Evolutionary conservation across 2,888 invertebrate species (phyloP), one percentile per base, ranked within the genome.

Genomic region (Ferrisia virgata): DNA sequence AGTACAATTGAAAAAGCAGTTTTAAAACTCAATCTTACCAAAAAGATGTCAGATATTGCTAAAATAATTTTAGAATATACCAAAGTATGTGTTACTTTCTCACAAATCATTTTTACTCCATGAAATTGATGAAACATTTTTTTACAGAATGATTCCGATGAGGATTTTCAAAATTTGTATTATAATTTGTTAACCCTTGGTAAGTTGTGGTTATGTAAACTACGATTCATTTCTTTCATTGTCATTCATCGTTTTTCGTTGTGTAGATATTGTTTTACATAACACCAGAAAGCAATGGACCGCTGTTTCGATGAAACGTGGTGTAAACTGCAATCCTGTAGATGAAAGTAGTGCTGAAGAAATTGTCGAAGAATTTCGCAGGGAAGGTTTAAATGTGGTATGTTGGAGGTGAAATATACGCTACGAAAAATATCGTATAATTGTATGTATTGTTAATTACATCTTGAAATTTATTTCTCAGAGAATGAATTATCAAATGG

Each of bases 151-250:
- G 39, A 28, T 15, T 39, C 64, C 15, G n/a, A 36, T 13, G 72
- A 40, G n/a, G 82, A 82, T 6, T 18, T 69, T 11, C 69, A 69
- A 82, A 33, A 64, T 9, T 8, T 69, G n/a, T 82, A 82, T 31
- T 58, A 64, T 13, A 82, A 82, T 40, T 28, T 82, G 25, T 6
- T 82, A 13, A 36, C 39, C 8, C n/a, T 82, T 8, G 82, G 82
- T 82, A 58, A 53, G 33, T 53, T 53, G 5, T 28, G 22, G 18
- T 36, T 64, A 28, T n/a, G 6, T 39, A 15, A 22, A 25, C 11
- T 28, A 53, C 13, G 31, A 18, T 6, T 31, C 22, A 39, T 39
- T 40, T 25, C 28, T 22, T 28, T 39, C 18, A 22, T 25, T 22
- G 5, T 69, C 25, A 39, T 82, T 15, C 4, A 58, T 11, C 43